Evolutionary conservation across 2,888 invertebrate genomes (phyloP).

Genomic region (Onchidella celtica): DNA sequence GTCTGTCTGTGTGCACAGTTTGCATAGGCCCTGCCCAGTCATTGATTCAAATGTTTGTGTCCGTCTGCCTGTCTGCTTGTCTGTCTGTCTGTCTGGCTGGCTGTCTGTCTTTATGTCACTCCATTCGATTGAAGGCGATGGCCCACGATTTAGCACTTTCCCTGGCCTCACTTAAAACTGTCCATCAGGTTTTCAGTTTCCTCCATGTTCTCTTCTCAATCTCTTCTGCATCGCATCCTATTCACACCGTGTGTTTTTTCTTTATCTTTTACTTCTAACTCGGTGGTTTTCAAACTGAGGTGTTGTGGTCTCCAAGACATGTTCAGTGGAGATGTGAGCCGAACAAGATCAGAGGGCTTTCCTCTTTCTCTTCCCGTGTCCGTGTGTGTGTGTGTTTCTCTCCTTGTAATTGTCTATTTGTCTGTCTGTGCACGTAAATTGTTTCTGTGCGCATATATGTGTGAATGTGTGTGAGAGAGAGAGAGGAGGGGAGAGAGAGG

Average conservation of each 20-base stretch:
- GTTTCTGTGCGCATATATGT: neutral
- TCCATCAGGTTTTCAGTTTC: neutral
- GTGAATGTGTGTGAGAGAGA: neutral
- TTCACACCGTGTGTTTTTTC: neutral
- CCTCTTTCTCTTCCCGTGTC: neutral
- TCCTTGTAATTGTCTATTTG: neutral
- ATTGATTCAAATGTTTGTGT: neutral
- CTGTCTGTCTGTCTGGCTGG: too few species aligned
- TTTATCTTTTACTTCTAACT: too few species aligned
- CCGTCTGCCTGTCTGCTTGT: slow-evolving; percentile 27
- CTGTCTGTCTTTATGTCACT: neutral
- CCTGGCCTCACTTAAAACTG: neutral
- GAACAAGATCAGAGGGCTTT: too few species aligned
- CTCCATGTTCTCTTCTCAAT: slow-evolving; percentile 1
- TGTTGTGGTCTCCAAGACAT: too few species aligned
- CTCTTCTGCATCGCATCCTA: neutral
- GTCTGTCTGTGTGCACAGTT: slow-evolving; percentile 23
- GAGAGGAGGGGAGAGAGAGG: neutral
- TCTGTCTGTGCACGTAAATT: neutral
- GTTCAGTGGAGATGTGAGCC: too few species aligned
- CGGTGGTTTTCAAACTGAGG: too few species aligned
- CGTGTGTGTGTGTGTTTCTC: neutral
- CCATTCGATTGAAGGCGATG: neutral
- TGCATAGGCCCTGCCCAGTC: neutral
- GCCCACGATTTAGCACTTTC: slow-evolving; percentile 24